These are phyloP conservation scores for Meriones unguiculatus DNA, from an alignment of 2,113 vertebrate species.

Conservation along the genomic window DNA sequence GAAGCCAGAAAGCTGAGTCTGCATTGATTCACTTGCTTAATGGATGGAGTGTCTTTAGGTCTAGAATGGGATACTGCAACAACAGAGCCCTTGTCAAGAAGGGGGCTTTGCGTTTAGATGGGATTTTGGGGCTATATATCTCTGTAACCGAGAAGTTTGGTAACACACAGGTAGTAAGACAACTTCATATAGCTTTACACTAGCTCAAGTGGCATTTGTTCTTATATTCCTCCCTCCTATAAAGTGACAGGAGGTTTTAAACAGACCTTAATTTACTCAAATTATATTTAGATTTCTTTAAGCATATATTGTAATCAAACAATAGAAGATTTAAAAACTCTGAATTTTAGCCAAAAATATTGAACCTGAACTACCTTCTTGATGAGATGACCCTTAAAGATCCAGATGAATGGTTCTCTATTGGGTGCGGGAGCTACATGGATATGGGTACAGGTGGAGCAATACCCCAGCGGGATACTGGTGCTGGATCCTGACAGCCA, in stretches of 20 bases:
- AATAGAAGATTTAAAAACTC: not conserved
- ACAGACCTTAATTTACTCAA: constrained; percentile 23
- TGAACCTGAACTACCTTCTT: not conserved
- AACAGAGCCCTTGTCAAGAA: not conserved
- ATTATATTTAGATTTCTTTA: constrained; percentile 23
- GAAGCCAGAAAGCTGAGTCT: not conserved
- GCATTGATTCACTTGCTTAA: not conserved
- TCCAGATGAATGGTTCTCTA: not conserved
- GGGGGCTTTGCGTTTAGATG: not conserved
- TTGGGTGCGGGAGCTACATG: not conserved
- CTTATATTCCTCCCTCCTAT: not conserved
- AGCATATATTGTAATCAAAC: constrained; percentile 7
- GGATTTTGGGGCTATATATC: not conserved
- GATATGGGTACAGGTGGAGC: not conserved
- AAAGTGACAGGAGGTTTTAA: not conserved
- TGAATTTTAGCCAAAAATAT: not conserved
- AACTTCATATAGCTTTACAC: not conserved
- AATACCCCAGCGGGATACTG: not conserved
- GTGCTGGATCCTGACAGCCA: not conserved
- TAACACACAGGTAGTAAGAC: not conserved
- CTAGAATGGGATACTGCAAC: not conserved
- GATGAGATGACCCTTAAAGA: not conserved
- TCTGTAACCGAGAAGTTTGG: not conserved
- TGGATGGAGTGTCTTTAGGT: not conserved
- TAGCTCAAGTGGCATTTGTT: not conserved